phyloP scores from a whole-genome alignment of 2,797 vertebrate species.

The Cetoscarus ocellatus region DNA sequence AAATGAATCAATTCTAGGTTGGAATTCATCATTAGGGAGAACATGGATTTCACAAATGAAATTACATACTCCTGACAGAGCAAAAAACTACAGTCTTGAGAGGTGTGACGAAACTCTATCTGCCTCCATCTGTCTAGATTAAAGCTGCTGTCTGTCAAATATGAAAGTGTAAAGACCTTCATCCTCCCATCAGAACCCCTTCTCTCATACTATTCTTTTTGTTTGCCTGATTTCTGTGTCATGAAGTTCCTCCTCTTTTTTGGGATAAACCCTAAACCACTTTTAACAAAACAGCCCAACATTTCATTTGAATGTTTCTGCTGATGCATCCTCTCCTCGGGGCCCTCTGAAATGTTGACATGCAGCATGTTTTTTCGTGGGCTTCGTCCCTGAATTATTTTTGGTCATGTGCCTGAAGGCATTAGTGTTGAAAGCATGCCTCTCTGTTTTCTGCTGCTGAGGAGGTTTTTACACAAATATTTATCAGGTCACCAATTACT shows the following conservation, averaged over 20 bases:
- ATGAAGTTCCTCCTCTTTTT: constrained; percentile 1
- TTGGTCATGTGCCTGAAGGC: constrained; percentile 59
- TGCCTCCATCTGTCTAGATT: constrained; percentile 14
- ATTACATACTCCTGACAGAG: constrained; percentile 34
- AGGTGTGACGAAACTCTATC: constrained; percentile 27
- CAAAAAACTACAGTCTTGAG: constrained; percentile 3
- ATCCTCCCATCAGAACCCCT: no score
- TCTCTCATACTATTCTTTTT: not conserved
- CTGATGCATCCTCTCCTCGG: constrained; percentile 25
- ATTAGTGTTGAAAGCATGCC: constrained; percentile 63
- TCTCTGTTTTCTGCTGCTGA: constrained; percentile 55
- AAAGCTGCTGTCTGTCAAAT: constrained; percentile 4
- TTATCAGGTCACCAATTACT: constrained; percentile 75
- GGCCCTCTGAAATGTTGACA: constrained; percentile 45
- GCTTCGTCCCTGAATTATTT: constrained; percentile 58
- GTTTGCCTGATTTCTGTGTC: not conserved
- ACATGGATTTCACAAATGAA: constrained; percentile 53
- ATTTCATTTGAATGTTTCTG: constrained; percentile 38
- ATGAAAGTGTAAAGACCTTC: not conserved
- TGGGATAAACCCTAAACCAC: not conserved
- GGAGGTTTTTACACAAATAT: constrained; percentile 73
- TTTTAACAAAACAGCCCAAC: constrained; percentile 17
- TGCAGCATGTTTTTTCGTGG: constrained; percentile 35
- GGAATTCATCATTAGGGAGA: constrained; percentile 43
- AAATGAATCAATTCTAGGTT: constrained; percentile 54